phyloP scores from a whole-genome alignment of 2,888 invertebrate genomes.

The Lasioglossum lativentre region DNA sequence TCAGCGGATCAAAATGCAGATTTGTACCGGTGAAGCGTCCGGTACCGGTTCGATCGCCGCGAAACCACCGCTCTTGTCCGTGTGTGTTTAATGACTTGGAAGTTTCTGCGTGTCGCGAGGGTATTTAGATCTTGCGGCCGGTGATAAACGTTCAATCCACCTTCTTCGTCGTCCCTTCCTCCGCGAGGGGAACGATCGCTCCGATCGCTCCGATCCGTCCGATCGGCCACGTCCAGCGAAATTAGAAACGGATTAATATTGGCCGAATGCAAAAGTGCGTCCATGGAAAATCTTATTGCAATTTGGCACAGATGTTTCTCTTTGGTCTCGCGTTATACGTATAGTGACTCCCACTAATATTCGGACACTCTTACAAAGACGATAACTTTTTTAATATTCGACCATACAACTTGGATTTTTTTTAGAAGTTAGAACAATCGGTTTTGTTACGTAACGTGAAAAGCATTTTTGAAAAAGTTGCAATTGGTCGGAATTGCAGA shows the following conservation, averaged over 20 bases:
- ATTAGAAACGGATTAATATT: not conserved
- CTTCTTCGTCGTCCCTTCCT: not conserved
- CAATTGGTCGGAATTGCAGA: too few relatives aligned
- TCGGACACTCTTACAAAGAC: too few relatives aligned
- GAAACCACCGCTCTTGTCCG: conserved; percentile 14
- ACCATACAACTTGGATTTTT: too few relatives aligned
- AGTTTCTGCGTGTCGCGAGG: conserved; percentile 41
- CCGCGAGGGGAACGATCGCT: not conserved
- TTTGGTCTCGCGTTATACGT: too few relatives aligned
- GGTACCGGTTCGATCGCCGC: conserved; percentile 53
- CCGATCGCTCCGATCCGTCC: not conserved
- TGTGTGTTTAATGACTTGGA: conserved; percentile 49
- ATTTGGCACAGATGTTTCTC: too few relatives aligned
- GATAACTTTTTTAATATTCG: too few relatives aligned
- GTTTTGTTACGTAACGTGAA: too few relatives aligned
- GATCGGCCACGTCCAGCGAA: not conserved
- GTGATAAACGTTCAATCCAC: conserved; percentile 30
- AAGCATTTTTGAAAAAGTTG: too few relatives aligned
- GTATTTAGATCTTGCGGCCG: conserved; percentile 35
- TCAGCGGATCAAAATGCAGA: conserved; percentile 68
- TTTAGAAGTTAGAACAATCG: too few relatives aligned
- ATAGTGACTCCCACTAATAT: too few relatives aligned
- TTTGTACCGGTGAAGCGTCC: conserved; percentile 47
- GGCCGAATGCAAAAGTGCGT: not conserved
- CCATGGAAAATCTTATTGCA: not conserved